phyloP scores from a whole-genome alignment of 2,113 vertebrate genomes.

The Tympanuchus pallidicinctus region DNA sequence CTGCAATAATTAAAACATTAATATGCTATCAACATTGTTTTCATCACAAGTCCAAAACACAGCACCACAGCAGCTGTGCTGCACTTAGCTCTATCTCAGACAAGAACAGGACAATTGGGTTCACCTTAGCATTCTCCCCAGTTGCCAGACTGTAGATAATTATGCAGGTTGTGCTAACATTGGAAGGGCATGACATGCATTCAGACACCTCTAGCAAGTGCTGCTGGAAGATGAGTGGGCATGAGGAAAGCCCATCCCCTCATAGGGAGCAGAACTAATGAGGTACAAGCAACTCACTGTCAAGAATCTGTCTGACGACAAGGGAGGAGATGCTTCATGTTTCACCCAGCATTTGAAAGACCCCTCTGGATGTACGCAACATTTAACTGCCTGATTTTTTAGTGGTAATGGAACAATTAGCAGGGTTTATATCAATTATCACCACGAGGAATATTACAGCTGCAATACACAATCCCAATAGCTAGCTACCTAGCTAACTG shows the following conservation, averaged over 20 bases:
- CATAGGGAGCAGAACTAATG: not conserved
- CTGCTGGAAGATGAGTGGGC: not conserved
- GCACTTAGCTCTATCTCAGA: no score
- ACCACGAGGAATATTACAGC: not conserved
- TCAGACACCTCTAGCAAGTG: not conserved
- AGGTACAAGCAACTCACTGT: not conserved
- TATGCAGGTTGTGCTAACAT: not conserved
- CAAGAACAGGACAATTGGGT: no score
- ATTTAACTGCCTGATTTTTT: not conserved
- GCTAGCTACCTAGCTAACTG: not conserved
- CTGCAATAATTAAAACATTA: no score
- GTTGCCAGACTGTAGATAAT: not conserved
- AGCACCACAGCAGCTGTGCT: no score
- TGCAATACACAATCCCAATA: not conserved
- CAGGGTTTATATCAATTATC: not conserved
- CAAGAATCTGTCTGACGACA: not conserved
- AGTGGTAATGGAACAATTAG: not conserved
- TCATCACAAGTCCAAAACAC: no score
- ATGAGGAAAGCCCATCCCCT: not conserved
- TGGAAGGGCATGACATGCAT: not conserved
- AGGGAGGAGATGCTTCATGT: not conserved
- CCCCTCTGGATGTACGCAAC: rapidly evolving
- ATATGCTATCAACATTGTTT: no score
- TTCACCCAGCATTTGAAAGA: not conserved
- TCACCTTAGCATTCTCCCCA: not conserved